Base-by-base conservation (phyloP, 2,113 vertebrate genomes). In the Epinephelus lanceolatus region DNA sequence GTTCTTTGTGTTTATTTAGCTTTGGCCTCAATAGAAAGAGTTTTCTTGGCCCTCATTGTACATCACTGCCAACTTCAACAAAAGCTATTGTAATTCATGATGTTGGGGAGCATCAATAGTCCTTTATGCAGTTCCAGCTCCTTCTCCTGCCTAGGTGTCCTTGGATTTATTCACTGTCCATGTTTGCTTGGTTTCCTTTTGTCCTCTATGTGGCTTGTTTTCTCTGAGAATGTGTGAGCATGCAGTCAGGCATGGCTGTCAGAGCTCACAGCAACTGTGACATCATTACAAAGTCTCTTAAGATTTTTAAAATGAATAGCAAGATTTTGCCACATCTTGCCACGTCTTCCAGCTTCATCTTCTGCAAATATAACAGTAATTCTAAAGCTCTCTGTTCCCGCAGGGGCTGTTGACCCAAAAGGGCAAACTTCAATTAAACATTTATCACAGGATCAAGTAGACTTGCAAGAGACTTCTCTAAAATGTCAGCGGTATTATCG, bases 401-500 rank as follows among this genome's bases (percentile, higher is more conserved):
- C 23, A 47, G 25, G 1, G 3, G n/a, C 30, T 27, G 47, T 25
- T 65, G 19, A 51, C n/a, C 47, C 51, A 57, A 40, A 60, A 52
- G 30, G 52, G 59, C 33, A 69, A 69, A 53, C 23, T 10, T 14
- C 19, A 68, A 63, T 80, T 14, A 75, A 80, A 65, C 14, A 52
- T 56, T 63, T 40, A 80, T 70, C 59, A 65, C 52, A 59, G 9
- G 49, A 75, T 40, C 47, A 67, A 21, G 37, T 27, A 13, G 33
- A 81, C 40, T 52, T 59, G 49, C 42, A 33, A 52, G 33, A 61
- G 68, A 61, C 56, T 33, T 45, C n/a, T 47, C 18, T 52, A 37
- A 84, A 84, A 78, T 73, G 75, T 84, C 69, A 72, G 30, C 5
- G 66, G 25, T 49, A 56, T 62, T 49, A 73, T 62, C 55, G 42